These are phyloP conservation scores for Polia nebulosa DNA, from an alignment of 2,888 invertebrate species.

Conservation along the genomic window DNA sequence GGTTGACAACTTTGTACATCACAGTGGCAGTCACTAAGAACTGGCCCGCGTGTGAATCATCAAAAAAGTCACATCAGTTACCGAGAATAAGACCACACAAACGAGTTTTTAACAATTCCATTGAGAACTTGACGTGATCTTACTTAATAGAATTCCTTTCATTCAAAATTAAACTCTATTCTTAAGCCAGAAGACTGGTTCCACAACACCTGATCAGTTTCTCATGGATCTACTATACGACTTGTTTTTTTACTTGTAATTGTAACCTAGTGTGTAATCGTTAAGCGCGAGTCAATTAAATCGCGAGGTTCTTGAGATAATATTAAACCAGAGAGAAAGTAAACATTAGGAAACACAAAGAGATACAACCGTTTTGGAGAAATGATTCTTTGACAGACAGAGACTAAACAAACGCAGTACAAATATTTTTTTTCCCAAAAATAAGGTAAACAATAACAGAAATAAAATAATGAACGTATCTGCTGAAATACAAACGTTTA, in stretches of 20 bases:
- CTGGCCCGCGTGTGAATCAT: conserved; percentile 57
- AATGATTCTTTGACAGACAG: background rate
- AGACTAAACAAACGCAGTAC: background rate
- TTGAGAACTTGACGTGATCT: conserved; percentile 45
- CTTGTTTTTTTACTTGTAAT: conserved; percentile 55
- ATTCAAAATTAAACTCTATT: conserved; percentile 33
- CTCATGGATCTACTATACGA: conserved; percentile 48
- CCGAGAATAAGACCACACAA: conserved; percentile 54
- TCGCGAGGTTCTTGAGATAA: conserved; percentile 5
- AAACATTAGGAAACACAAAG: conserved; percentile 8
- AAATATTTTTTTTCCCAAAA: too few species aligned
- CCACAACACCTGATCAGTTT: conserved; percentile 30
- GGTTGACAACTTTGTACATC: conserved; percentile 3
- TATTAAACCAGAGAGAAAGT: conserved; percentile 1
- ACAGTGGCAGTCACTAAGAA: conserved; percentile 6
- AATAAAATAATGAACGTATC: conserved; percentile 9
- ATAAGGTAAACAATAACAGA: too few species aligned
- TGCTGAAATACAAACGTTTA: conserved; percentile 1
- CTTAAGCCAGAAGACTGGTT: conserved; percentile 4
- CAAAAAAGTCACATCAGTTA: conserved; percentile 54
- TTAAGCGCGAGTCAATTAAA: conserved; percentile 37
- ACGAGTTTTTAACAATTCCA: conserved; percentile 58
- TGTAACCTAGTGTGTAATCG: conserved; percentile 59
- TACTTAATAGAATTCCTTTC: conserved; percentile 35
- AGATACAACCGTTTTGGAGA: background rate